A percentile compares a stretch with the other conserved stretches of the same genome.
phyloP scores from a whole-genome alignment of 2,113 vertebrate species.

The Ariopsis seemanni region DNA sequence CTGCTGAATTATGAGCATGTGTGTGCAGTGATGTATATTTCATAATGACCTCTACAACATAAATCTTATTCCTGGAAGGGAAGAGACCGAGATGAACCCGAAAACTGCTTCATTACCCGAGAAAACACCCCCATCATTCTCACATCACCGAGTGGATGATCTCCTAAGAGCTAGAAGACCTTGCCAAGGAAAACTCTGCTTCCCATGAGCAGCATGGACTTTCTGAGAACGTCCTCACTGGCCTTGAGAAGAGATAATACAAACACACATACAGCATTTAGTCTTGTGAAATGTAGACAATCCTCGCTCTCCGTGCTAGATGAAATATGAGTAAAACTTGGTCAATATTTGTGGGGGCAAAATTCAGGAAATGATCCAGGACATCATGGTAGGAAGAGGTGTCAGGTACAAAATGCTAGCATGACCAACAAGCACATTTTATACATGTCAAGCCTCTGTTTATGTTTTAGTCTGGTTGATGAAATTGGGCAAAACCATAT shows the following conservation, averaged over 20 bases:
- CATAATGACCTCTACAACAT: constrained; percentile 38
- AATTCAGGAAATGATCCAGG: constrained; percentile 7
- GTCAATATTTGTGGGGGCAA: constrained; percentile 21
- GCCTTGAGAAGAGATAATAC: constrained; percentile 46
- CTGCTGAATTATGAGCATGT: constrained; percentile 39
- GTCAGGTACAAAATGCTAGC: neutral
- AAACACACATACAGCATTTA: constrained; percentile 35
- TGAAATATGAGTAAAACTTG: constrained; percentile 23
- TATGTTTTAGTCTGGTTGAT: constrained; percentile 31
- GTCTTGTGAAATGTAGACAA: constrained; percentile 17
- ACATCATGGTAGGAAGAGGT: neutral
- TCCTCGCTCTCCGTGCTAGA: neutral
- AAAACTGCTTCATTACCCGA: constrained; percentile 45
- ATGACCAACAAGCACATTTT: neutral
- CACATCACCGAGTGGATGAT: constrained; percentile 48
- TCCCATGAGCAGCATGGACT: constrained; percentile 42
- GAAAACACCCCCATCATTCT: constrained; percentile 55
- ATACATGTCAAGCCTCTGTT: neutral
- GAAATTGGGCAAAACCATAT: constrained; percentile 35
- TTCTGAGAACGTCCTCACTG: constrained; percentile 44
- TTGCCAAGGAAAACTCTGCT: constrained; percentile 55
- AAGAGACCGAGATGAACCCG: constrained; percentile 34
- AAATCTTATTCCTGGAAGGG: constrained; percentile 43
- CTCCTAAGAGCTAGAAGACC: constrained; percentile 33
- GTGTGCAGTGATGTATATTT: constrained; percentile 44